Percentiles rank a stretch among this genome's conserved stretches.
phyloP scores from a whole-genome alignment of 2,113 vertebrate species.

The Lepus timidus region DNA sequence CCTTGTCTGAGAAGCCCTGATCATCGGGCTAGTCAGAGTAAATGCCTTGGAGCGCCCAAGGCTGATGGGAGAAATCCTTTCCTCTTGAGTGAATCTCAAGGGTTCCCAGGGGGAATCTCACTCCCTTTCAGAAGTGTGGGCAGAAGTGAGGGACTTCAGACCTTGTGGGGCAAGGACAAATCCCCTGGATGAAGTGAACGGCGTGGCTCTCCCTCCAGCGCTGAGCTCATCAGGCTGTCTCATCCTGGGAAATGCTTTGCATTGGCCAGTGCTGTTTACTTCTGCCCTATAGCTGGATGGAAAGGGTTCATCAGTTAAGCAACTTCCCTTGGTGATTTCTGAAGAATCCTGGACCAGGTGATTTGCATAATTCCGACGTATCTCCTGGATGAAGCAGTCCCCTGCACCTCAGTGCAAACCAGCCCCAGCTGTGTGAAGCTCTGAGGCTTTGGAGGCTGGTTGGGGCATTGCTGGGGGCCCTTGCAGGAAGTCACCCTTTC shows the following conservation, averaged over 20 bases:
- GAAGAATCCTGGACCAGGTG: constrained; percentile 34
- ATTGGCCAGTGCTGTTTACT: not conserved
- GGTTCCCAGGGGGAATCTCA: not conserved
- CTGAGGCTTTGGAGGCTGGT: not conserved
- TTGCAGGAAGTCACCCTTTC: not conserved
- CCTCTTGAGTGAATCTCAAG: not conserved
- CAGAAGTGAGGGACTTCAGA: not conserved
- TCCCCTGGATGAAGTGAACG: rapidly evolving
- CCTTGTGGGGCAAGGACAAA: not conserved
- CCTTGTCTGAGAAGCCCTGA: not conserved
- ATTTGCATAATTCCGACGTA: constrained; percentile 67
- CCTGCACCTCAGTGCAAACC: not conserved
- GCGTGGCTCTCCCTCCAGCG: not conserved
- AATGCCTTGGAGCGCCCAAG: not conserved
- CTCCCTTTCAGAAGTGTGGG: not conserved
- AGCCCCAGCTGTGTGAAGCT: constrained; percentile 19
- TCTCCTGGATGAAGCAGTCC: not conserved
- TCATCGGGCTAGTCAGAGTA: not conserved
- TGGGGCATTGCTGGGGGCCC: not conserved
- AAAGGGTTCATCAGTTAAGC: constrained; percentile 47
- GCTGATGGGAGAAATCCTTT: not conserved
- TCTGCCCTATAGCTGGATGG: not conserved
- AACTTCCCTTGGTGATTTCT: constrained; percentile 30
- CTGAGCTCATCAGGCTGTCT: not conserved
- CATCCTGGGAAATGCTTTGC: not conserved